phyloP scores from a whole-genome alignment of 2,797 vertebrate species.

The Decapterus maruadsi region DNA sequence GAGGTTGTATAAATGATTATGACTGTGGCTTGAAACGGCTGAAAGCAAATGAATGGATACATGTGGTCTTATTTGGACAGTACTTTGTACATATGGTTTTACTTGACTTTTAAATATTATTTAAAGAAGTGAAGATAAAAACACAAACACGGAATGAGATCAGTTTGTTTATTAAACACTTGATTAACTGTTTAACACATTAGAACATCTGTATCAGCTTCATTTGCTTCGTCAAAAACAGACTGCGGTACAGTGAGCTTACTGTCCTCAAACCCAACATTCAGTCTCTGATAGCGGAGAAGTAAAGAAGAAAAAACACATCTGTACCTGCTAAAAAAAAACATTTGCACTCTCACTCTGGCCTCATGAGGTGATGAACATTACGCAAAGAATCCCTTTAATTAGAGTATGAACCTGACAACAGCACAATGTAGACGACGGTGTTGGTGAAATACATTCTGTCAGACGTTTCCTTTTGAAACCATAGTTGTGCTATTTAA shows the following conservation, averaged over 20 bases:
- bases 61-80: neutral
- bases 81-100: neutral
- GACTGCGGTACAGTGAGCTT: slow-evolving; percentile 43
- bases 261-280: slow-evolving; percentile 46
- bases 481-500: slow-evolving; percentile 39
- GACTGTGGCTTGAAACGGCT: neutral
- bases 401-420: slow-evolving; percentile 32
- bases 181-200: slow-evolving; percentile 67
- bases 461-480: slow-evolving; percentile 32
- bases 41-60: neutral
- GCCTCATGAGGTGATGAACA: slow-evolving; percentile 29
- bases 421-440: slow-evolving; percentile 18
- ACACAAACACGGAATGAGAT: slow-evolving; percentile 38
- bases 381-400: slow-evolving; percentile 52
- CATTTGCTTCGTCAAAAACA: slow-evolving; percentile 62
- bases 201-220: slow-evolving; percentile 53
- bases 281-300: slow-evolving; percentile 29
- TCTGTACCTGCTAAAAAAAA: slow-evolving; percentile 42
- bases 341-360: neutral
- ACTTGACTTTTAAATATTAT: too few relatives aligned
- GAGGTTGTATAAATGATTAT: too few relatives aligned
- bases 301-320: slow-evolving; percentile 24
- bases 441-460: slow-evolving; percentile 34
- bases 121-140: slow-evolving; percentile 10
- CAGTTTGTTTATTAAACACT: slow-evolving; percentile 73